phyloP scores from a whole-genome alignment of 2,888 invertebrate genomes.

The Salpingus planirostris region DNA sequence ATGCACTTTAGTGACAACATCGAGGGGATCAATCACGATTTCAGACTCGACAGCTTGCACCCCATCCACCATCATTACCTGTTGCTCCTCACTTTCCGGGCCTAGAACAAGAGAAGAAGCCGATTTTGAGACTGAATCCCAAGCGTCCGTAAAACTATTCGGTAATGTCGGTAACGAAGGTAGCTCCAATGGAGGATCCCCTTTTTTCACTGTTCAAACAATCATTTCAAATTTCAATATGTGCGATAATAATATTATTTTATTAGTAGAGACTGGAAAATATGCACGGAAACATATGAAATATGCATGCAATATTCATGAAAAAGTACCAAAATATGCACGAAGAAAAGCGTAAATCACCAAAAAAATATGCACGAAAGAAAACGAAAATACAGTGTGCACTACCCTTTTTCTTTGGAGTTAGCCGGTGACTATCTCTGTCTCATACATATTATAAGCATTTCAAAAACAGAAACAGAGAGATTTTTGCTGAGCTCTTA shows the following conservation, averaged over 20 bases:
- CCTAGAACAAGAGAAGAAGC: conserved; percentile 32
- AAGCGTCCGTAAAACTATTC: conserved; percentile 48
- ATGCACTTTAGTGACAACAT: conserved; percentile 13
- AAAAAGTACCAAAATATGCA: too few relatives aligned
- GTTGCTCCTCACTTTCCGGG: conserved; percentile 3
- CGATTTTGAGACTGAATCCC: conserved; percentile 29
- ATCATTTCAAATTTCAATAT: not conserved
- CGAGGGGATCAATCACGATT: conserved; percentile 16
- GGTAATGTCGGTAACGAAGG: conserved; percentile 53
- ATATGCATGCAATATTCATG: too few relatives aligned
- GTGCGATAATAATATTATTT: not conserved
- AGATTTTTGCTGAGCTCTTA: too few relatives aligned
- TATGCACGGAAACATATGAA: too few relatives aligned
- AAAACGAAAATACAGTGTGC: too few relatives aligned
- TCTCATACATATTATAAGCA: too few relatives aligned
- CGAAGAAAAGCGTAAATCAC: too few relatives aligned
- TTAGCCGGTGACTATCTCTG: too few relatives aligned
- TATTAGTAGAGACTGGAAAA: too few relatives aligned
- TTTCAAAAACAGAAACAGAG: not conserved
- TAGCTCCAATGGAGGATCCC: conserved; percentile 55
- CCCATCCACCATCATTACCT: not conserved
- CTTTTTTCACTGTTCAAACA: conserved; percentile 54
- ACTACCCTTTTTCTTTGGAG: too few relatives aligned
- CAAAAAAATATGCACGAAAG: too few relatives aligned
- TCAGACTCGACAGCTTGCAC: conserved; percentile 15